Evolutionary conservation across 2,888 invertebrate species (phyloP).

Genomic region (Uropetala carovei): DNA sequence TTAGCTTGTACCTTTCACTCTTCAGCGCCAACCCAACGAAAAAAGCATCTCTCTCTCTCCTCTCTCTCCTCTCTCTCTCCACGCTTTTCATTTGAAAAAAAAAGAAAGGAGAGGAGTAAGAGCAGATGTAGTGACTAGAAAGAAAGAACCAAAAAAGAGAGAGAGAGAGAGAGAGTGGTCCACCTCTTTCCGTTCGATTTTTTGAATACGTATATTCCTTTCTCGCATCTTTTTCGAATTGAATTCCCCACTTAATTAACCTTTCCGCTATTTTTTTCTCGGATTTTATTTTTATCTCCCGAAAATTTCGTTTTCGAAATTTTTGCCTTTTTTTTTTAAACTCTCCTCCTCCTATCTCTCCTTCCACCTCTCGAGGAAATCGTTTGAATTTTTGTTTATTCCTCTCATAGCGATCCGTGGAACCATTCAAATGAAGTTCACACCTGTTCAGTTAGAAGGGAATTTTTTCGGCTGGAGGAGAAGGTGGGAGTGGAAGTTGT

Average conservation of each 20-base stretch:
- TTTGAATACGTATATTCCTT: slow-evolving; percentile 18
- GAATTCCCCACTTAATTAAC: slow-evolving; percentile 10
- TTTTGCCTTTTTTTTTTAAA: neutral
- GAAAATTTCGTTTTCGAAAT: neutral
- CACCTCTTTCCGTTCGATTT: neutral
- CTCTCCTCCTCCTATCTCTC: too few relatives aligned
- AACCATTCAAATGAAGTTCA: neutral
- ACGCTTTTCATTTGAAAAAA: slow-evolving; percentile 9
- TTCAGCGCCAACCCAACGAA: neutral
- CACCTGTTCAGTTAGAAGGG: neutral
- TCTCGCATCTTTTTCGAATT: slow-evolving; percentile 6
- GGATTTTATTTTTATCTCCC: neutral
- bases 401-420: neutral
- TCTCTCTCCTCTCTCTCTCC: neutral
- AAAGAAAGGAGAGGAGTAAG: neutral
- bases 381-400: neutral
- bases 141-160: neutral
- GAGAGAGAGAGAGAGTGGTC: too few relatives aligned
- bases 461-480: neutral
- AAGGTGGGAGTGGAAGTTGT: neutral
- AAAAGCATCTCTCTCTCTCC: neutral
- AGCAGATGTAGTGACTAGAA: neutral
- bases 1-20: neutral
- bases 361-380: neutral
- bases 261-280: neutral